phyloP scores from a whole-genome alignment of 2,888 invertebrate genomes.

The Pardosa pseudoannulata region DNA sequence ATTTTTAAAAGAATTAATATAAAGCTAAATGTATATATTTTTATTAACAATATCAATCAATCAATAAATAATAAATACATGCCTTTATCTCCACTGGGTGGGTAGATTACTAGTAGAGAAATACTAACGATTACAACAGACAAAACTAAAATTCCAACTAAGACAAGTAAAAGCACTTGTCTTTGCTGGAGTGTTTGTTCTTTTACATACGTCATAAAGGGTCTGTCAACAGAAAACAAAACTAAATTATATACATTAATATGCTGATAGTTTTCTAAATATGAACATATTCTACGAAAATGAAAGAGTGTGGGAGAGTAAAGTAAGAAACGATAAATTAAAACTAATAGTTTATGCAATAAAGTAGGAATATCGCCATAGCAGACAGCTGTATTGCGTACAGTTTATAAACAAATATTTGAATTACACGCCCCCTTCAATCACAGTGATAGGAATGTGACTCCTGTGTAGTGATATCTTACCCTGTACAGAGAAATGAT shows the following conservation, averaged over 20 bases:
- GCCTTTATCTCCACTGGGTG: not conserved
- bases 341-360: no score
- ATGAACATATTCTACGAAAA: not conserved
- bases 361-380: not conserved
- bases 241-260: not conserved
- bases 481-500: no score
- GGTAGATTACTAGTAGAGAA: not conserved
- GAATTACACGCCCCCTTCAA: not conserved
- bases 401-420: not conserved
- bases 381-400: not conserved
- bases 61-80: no score
- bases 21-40: no score
- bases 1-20: no score
- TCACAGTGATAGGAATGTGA: not conserved
- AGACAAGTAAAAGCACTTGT: not conserved
- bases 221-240: not conserved
- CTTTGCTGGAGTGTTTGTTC: slow-evolving; percentile 9
- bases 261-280: not conserved
- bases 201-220: not conserved
- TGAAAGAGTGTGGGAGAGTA: not conserved
- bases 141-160: slow-evolving; percentile 5
- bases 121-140: not conserved
- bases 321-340: no score
- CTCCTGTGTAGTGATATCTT: no score
- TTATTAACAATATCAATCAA: no score